These are phyloP conservation scores for Mamestra configurata DNA, from an alignment of 1,140 invertebrate genomes.

Conservation along the genomic window DNA sequence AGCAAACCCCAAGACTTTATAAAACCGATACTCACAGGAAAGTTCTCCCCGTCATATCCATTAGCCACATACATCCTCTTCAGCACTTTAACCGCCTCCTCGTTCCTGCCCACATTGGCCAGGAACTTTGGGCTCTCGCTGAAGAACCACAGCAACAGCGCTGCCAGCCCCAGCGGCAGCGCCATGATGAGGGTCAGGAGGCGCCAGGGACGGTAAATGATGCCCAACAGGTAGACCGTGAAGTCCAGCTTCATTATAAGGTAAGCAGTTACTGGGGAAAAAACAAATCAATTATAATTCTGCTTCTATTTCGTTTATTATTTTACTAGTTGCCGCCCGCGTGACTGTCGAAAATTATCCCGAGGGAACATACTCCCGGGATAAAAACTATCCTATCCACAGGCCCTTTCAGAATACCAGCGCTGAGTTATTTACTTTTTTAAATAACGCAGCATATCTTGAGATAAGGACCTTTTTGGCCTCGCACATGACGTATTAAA, in stretches of 20 bases:
- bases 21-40: slow-evolving; percentile 64
- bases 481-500: too few species aligned
- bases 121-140: slow-evolving; percentile 92
- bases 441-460: too few species aligned
- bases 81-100: slow-evolving; percentile 88
- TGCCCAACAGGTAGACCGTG: slow-evolving; percentile 71
- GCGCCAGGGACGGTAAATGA: slow-evolving; percentile 90
- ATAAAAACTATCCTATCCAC: too few species aligned
- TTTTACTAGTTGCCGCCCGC: too few species aligned
- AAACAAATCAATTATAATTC: not conserved
- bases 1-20: not conserved
- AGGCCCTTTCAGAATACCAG: too few species aligned
- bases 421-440: too few species aligned
- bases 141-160: slow-evolving; percentile 88
- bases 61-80: slow-evolving; percentile 87
- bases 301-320: too few species aligned
- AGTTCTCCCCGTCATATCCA: slow-evolving; percentile 78
- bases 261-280: slow-evolving; percentile 37
- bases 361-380: too few species aligned
- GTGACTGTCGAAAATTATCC: too few species aligned
- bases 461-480: too few species aligned
- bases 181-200: slow-evolving; percentile 90
- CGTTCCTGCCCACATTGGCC: slow-evolving; percentile 87
- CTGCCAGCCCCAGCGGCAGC: slow-evolving; percentile 89
- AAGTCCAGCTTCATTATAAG: slow-evolving; percentile 85